Conservation (phyloP, 2,113 vertebrate genomes). For the Marcusenius ussheri region DNA sequence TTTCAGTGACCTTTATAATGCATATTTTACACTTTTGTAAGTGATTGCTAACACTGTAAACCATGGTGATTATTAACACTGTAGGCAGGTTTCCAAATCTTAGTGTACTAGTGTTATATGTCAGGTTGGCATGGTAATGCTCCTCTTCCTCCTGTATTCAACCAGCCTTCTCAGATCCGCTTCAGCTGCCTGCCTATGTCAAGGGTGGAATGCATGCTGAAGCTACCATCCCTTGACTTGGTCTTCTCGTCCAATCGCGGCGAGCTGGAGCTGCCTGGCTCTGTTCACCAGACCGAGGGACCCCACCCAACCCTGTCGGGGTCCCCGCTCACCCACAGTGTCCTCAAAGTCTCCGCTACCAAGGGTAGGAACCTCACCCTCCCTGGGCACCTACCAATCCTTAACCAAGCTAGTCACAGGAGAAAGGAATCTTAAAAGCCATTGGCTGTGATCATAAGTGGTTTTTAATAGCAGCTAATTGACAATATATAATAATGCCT, state of each 20-base stretch:
- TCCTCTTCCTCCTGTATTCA: neutral
- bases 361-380: conserved; percentile 64
- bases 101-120: neutral
- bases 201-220: conserved; percentile 95
- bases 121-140: neutral
- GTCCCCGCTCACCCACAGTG: conserved; percentile 57
- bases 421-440: neutral
- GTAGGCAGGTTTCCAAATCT: neutral
- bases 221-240: conserved; percentile 89
- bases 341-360: conserved; percentile 62
- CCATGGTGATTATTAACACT: neutral
- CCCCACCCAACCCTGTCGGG: conserved; percentile 22
- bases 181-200: conserved; percentile 97
- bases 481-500: neutral
- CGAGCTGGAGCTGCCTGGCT: conserved; percentile 73
- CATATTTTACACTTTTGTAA: neutral
- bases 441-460: neutral
- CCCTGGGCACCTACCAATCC: neutral
- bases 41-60: neutral
- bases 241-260: conserved; percentile 97
- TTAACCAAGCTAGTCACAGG: neutral
- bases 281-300: neutral
- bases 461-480: neutral
- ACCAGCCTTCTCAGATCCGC: conserved; percentile 93
- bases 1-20: neutral